A percentile compares a stretch with the other conserved stretches of the same genome.
Evolutionary conservation across 1,140 invertebrate genomes (phyloP).

Genomic region (Eurosta solidaginis): DNA sequence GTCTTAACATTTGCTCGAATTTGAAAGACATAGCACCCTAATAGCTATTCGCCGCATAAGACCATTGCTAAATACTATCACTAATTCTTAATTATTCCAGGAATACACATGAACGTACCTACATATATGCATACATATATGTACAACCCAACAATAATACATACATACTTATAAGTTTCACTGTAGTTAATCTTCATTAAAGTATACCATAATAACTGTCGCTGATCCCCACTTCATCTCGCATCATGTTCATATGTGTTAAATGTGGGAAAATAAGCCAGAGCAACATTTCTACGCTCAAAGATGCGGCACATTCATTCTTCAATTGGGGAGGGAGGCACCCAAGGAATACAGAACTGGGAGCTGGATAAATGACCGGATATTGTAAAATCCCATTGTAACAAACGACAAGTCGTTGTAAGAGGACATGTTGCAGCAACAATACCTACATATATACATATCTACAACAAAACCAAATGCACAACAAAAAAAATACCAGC

Average conservation of each 20-base stretch:
- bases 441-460: too few species aligned
- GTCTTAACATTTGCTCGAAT: too few species aligned
- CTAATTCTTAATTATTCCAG: too few species aligned
- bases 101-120: not conserved
- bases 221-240: conserved; percentile 11
- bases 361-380: conserved; percentile 29
- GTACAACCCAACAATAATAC: not conserved
- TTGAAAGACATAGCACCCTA: too few species aligned
- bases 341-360: not conserved
- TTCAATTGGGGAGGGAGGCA: not conserved
- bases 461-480: not conserved
- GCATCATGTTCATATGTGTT: not conserved
- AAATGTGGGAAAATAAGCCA: not conserved
- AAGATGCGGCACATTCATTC: not conserved
- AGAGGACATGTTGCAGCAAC: conserved; percentile 1
- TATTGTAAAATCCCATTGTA: conserved; percentile 26
- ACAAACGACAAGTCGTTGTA: conserved; percentile 23
- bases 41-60: too few species aligned
- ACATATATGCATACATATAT: not conserved
- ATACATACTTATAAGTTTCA: too few species aligned
- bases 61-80: too few species aligned
- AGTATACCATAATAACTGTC: not conserved
- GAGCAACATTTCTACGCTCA: not conserved
- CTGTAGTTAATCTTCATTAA: conserved; percentile 9
- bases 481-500: not conserved